phyloP scores from a whole-genome alignment of 2,113 vertebrate species.

The Dendropsophus ebraccatus region DNA sequence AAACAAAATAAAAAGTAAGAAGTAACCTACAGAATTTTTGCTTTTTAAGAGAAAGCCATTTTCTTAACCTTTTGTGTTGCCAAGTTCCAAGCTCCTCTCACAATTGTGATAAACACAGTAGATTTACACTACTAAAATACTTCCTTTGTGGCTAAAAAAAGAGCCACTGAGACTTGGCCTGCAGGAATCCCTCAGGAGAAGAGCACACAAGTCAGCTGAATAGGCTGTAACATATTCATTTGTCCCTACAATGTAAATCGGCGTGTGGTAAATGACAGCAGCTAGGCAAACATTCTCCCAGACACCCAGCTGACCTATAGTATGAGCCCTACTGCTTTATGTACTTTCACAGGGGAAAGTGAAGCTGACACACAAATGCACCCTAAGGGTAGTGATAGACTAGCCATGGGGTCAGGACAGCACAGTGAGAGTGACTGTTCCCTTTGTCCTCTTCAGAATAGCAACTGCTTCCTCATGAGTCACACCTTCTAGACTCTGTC shows the following conservation, averaged over 20 bases:
- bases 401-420: slow-evolving; percentile 77
- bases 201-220: slow-evolving; percentile 20
- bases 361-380: background rate
- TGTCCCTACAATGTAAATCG: slow-evolving; percentile 7
- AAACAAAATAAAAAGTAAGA: slow-evolving; percentile 6
- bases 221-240: slow-evolving; percentile 8
- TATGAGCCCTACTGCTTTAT: slow-evolving; percentile 13
- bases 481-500: slow-evolving; percentile 91
- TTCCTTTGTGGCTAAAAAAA: slow-evolving; percentile 22
- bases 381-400: background rate
- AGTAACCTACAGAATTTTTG: background rate
- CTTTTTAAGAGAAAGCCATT: background rate
- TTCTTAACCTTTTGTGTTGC: background rate
- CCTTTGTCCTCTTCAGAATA: slow-evolving; percentile 94
- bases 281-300: slow-evolving; percentile 43
- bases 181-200: background rate
- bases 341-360: slow-evolving; percentile 31
- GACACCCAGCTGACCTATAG: slow-evolving; percentile 19
- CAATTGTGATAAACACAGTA: background rate
- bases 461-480: slow-evolving; percentile 95
- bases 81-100: background rate
- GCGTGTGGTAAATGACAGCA: slow-evolving; percentile 34
- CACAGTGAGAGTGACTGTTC: slow-evolving; percentile 88
- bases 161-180: background rate
- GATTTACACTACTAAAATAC: slow-evolving; percentile 6